A percentile compares a stretch with the other conserved stretches of the same genome.
These are phyloP conservation scores for Ataeniobius toweri DNA, from an alignment of 2,797 vertebrate species.

Conservation along the genomic window DNA sequence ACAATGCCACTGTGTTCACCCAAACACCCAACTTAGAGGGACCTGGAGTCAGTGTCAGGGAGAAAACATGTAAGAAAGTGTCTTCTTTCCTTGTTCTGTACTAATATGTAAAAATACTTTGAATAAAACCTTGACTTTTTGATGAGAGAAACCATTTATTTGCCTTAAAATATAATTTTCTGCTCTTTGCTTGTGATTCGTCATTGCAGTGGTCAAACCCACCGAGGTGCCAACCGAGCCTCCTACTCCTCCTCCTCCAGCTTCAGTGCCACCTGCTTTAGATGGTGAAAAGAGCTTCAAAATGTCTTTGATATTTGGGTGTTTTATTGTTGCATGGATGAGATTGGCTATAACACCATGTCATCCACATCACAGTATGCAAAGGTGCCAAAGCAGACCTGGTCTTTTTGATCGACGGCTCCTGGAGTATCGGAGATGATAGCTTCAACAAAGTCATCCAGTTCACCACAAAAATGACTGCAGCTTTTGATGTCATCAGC, in stretches of 20 bases:
- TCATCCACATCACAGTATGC: conserved; percentile 83
- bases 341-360: conserved; percentile 1
- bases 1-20: conserved; percentile 89
- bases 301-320: background rate
- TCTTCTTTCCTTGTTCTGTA: background rate
- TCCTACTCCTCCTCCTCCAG: conserved; percentile 89
- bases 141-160: background rate
- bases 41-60: conserved; percentile 88
- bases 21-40: conserved; percentile 96
- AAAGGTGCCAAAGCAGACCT: conserved; percentile 97
- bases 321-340: background rate
- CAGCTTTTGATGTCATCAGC: conserved; percentile 92
- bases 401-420: conserved; percentile 97
- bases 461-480: conserved; percentile 95
- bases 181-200: conserved; percentile 6
- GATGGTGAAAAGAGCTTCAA: conserved; percentile 84
- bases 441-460: conserved; percentile 97
- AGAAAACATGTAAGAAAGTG: conserved; percentile 86
- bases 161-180: background rate
- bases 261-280: conserved; percentile 89
- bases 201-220: conserved; percentile 88
- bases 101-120: background rate
- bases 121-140: background rate
- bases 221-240: conserved; percentile 90
- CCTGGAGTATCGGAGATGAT: conserved; percentile 98